These are phyloP conservation scores for Passer domesticus DNA, from an alignment of 2,113 vertebrate species.

Conservation along the genomic window DNA sequence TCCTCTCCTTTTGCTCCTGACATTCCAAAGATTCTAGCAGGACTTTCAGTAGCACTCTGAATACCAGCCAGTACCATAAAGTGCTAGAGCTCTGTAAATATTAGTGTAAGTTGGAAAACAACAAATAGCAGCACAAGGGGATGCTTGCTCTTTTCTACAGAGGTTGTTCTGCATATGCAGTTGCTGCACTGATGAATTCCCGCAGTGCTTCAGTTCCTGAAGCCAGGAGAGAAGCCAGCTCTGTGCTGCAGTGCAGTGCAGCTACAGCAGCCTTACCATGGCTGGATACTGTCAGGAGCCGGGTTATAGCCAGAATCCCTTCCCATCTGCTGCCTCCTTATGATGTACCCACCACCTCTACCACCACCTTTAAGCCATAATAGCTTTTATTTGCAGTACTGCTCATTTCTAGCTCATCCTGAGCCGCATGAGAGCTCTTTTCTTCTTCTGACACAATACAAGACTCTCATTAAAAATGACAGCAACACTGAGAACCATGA, in stretches of 20 bases:
- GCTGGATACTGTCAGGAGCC: not conserved
- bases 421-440: not conserved
- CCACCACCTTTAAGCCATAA: not conserved
- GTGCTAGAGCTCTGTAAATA: not conserved
- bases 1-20: not conserved
- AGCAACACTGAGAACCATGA: not conserved
- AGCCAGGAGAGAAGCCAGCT: constrained; percentile 13
- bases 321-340: not conserved
- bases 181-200: not conserved
- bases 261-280: not conserved
- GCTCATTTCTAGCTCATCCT: not conserved
- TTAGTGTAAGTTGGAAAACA: not conserved
- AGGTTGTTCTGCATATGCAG: not conserved
- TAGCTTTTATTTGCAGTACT: not conserved
- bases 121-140: not conserved
- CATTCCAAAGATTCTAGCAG: not conserved
- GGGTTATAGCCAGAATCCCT: not conserved
- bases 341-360: rapidly evolving
- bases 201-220: not conserved
- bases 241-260: constrained; percentile 40
- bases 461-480: not conserved
- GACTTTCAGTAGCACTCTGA: not conserved
- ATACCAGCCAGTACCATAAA: not conserved
- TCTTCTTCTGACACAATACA: not conserved
- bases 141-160: not conserved